Conservation (phyloP, 2,888 invertebrate genomes). For the Dexiosoma caninum region DNA sequence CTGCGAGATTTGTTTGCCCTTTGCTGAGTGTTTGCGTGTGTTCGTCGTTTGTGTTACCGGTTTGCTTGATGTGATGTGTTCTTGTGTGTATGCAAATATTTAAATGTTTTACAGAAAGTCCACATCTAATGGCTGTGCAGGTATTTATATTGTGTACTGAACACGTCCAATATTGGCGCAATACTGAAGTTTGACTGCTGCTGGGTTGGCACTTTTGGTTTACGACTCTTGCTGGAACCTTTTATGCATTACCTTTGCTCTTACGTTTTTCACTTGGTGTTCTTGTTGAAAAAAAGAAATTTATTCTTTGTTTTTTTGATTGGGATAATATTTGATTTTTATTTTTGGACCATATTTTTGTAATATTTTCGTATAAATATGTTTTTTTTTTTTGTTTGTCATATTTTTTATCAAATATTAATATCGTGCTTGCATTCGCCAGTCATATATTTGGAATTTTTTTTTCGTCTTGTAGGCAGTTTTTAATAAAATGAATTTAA, state of each 20-base stretch:
- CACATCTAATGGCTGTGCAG: conserved; percentile 42
- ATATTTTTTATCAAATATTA: conserved; percentile 28
- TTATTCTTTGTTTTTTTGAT: background rate
- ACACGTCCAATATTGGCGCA: conserved; percentile 32
- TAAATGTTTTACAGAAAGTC: conserved; percentile 50
- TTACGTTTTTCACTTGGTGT: conserved; percentile 9
- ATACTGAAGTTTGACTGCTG: conserved; percentile 2
- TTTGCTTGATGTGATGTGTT: conserved; percentile 2
- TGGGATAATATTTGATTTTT: background rate
- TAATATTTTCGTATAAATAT: too few relatives aligned
- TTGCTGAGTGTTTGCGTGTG: background rate
- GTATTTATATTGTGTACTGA: conserved; percentile 61
- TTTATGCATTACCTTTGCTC: conserved; percentile 2
- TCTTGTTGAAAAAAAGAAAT: conserved; percentile 13
- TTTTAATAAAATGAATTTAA: conserved; percentile 28
- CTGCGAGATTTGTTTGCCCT: background rate
- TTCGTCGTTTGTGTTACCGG: background rate
- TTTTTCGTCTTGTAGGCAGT: background rate
- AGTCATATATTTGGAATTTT: background rate
- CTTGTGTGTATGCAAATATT: conserved; percentile 55
- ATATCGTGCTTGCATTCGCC: conserved; percentile 47
- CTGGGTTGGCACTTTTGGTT: conserved; percentile 12
- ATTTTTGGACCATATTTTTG: conserved; percentile 31
- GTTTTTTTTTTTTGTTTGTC: conserved; percentile 10
- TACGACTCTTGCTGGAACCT: conserved; percentile 36